phyloP scores from a whole-genome alignment of 2,113 vertebrate species.

The Gavia stellata region DNA sequence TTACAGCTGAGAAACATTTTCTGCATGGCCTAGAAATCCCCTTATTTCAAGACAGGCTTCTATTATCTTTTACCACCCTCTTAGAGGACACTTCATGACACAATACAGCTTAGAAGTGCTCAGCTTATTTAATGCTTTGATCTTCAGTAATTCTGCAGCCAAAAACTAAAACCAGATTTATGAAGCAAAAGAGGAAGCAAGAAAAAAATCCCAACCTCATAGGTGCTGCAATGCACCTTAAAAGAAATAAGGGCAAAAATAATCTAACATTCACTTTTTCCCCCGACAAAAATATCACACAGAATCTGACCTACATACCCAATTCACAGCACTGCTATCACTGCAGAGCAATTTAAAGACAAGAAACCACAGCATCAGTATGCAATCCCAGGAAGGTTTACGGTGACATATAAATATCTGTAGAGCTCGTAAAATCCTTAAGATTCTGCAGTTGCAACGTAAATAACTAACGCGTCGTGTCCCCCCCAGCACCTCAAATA shows the following conservation, averaged over 20 bases:
- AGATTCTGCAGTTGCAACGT: not conserved
- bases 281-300: not conserved
- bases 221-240: slow-evolving; percentile 5
- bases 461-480: fast-evolving
- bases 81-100: not conserved
- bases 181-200: not conserved
- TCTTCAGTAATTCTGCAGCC: not conserved
- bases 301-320: slow-evolving; percentile 10
- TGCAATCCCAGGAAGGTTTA: not conserved
- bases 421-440: not conserved
- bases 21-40: fast-evolving
- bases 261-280: not conserved
- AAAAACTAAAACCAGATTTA: not conserved
- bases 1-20: not conserved
- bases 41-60: not conserved
- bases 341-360: not conserved
- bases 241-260: not conserved
- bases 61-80: not conserved
- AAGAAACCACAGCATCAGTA: not conserved
- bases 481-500: not conserved
- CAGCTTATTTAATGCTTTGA: not conserved
- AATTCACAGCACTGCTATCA: not conserved
- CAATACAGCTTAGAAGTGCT: not conserved
- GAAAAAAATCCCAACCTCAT: not conserved
- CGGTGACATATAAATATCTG: not conserved